These are phyloP conservation scores for Orcinus orca DNA, from an alignment of 2,113 vertebrate genomes.

Conservation along the genomic window DNA sequence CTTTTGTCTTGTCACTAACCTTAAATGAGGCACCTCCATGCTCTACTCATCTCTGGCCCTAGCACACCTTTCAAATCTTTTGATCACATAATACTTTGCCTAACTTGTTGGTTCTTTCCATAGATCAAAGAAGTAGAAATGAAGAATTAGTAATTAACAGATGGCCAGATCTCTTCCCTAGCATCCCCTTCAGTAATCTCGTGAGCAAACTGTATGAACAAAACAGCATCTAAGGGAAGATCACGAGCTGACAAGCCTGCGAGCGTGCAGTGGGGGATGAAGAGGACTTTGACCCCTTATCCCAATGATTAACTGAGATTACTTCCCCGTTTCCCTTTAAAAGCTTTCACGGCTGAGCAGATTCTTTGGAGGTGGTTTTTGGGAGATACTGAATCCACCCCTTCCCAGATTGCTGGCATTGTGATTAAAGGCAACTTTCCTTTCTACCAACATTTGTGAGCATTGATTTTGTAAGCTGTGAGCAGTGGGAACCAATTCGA, in stretches of 20 bases:
- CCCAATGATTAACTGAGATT: background rate
- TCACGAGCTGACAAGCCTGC: background rate
- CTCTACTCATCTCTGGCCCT: background rate
- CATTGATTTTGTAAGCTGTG: background rate
- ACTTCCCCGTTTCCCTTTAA: background rate
- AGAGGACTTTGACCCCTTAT: background rate
- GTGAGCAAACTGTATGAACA: background rate
- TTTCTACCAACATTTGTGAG: background rate
- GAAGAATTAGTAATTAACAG: background rate
- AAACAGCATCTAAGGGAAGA: background rate
- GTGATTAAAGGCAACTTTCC: background rate
- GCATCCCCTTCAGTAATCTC: background rate
- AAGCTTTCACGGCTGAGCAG: background rate
- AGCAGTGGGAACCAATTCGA: background rate
- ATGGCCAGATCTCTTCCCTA: background rate
- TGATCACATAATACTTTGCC: background rate
- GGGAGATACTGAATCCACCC: background rate
- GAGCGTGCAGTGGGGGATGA: background rate
- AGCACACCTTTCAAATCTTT: background rate
- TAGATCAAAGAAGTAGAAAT: background rate
- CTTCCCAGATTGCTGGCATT: background rate
- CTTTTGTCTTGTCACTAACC: background rate
- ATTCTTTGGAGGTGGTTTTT: background rate
- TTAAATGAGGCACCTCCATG: background rate
- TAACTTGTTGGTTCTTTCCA: background rate